These are phyloP conservation scores for Peromyscus melanophrys DNA, from an alignment of 2,797 vertebrate genomes.

Conservation along the genomic window DNA sequence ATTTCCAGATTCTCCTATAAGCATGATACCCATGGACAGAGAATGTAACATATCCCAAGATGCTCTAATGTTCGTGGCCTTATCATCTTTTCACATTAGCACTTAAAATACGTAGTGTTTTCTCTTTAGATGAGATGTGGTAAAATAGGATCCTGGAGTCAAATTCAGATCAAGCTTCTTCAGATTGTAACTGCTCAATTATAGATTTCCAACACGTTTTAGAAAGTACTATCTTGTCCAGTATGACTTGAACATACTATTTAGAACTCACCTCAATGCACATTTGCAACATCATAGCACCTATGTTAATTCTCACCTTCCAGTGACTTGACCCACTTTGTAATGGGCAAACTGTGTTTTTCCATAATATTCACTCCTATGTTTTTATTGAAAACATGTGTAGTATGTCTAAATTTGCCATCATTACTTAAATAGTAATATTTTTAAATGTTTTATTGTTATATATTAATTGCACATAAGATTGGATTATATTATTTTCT, in stretches of 20 bases:
- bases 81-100: not conserved
- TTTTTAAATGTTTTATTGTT: not conserved
- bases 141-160: not conserved
- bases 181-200: not conserved
- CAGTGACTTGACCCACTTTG: not conserved
- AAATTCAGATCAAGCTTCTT: not conserved
- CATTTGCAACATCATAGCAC: not conserved
- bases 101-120: not conserved
- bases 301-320: not conserved
- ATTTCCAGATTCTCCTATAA: slow-evolving; percentile 26
- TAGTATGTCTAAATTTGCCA: not conserved
- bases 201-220: not conserved
- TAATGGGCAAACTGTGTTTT: not conserved
- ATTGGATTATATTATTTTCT: not conserved
- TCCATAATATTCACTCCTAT: not conserved
- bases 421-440: not conserved
- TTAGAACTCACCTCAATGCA: not conserved
- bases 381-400: not conserved
- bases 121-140: not conserved
- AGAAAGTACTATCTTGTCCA: not conserved
- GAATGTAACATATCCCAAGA: not conserved
- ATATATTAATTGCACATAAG: not conserved
- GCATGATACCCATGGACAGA: not conserved
- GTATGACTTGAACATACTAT: not conserved
- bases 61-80: not conserved